Percentiles rank a stretch among this genome's conserved stretches.
Conservation (phyloP, 2,113 vertebrate genomes). For the Australoheros scitulus region DNA sequence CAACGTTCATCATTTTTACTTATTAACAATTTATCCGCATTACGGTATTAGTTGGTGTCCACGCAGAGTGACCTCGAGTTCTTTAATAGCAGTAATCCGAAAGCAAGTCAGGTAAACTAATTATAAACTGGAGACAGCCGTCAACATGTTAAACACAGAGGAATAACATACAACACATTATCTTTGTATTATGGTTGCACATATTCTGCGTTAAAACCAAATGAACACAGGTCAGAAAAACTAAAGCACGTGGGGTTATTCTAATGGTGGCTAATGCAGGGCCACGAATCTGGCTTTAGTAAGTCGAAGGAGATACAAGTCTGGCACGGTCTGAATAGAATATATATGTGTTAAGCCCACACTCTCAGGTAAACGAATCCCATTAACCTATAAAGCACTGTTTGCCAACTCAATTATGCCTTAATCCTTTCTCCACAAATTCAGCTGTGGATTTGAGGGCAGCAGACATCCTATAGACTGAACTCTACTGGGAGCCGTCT, state of each 20-base stretch:
- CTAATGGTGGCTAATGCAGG: neutral
- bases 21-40: too few relatives aligned
- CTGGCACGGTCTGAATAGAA: neutral
- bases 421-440: conserved; percentile 59
- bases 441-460: conserved; percentile 27
- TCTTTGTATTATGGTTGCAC: neutral
- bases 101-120: too few relatives aligned
- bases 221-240: neutral
- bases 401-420: conserved; percentile 70
- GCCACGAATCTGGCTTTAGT: neutral
- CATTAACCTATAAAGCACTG: conserved; percentile 65
- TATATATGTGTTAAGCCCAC: neutral
- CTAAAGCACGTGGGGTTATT: neutral
- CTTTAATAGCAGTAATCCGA: too few relatives aligned
- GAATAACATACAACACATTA: neutral
- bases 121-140: neutral
- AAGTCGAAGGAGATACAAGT: neutral
- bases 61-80: too few relatives aligned
- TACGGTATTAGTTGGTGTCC: too few relatives aligned
- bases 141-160: neutral
- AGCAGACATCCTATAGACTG: conserved; percentile 32
- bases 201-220: neutral
- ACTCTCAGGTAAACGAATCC: conserved; percentile 47
- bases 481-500: conserved; percentile 33
- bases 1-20: neutral